Percentiles rank a stretch among this genome's conserved stretches.
Conservation (phyloP, 2,888 invertebrate species). For the Drosophila leonis region DNA sequence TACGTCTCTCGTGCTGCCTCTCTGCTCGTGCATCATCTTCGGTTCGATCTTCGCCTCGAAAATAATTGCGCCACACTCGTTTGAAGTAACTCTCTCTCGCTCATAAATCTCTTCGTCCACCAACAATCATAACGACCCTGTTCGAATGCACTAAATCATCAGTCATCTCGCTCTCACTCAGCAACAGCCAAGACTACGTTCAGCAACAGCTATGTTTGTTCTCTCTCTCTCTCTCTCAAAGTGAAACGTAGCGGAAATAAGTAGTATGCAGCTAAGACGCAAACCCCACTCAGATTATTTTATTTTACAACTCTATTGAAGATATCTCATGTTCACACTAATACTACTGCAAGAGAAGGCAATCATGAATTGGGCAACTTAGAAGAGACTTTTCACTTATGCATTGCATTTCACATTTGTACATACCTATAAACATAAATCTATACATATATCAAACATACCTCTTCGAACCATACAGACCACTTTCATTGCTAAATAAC, state of each 20-base stretch:
- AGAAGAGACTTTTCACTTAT: background rate
- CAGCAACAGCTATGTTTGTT: background rate
- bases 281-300: background rate
- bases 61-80: background rate
- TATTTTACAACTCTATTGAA: background rate
- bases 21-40: background rate
- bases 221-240: background rate
- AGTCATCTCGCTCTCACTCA: background rate
- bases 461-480: background rate
- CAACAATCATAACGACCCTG: background rate
- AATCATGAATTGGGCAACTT: background rate
- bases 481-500: background rate
- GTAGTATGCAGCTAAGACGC: background rate
- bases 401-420: too few relatives aligned
- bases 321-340: background rate
- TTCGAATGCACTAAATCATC: background rate
- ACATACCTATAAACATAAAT: too few relatives aligned
- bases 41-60: background rate
- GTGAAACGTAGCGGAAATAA: too few relatives aligned
- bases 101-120: background rate
- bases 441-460: background rate
- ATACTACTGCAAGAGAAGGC: background rate
- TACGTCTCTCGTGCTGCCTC: too few relatives aligned
- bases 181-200: background rate
- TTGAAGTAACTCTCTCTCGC: background rate